Conservation (phyloP, 53 echinoderm and acorn worm species). For the Stichopus horrens region DNA sequence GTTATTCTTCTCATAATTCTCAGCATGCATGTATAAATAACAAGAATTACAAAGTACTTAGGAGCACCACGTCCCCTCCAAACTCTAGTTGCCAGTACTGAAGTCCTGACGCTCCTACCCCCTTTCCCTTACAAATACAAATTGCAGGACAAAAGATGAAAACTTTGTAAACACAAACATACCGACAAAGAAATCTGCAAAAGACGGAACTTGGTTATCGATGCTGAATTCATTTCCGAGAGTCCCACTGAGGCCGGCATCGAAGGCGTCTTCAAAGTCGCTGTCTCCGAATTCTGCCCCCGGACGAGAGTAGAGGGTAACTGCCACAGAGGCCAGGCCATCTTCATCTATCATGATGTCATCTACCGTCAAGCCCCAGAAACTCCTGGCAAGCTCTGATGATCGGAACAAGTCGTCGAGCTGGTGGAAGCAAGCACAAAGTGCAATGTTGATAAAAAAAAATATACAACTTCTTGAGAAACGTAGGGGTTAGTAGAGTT, state of each 20-base stretch:
- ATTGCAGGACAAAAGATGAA: background rate
- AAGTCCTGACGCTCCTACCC: too few relatives aligned
- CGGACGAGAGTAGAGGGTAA: constrained; percentile 51
- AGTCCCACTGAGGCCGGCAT: constrained; percentile 33
- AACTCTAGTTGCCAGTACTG: too few relatives aligned
- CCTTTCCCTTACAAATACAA: too few relatives aligned
- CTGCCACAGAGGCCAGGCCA: constrained; percentile 10
- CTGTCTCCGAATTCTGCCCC: constrained; percentile 26
- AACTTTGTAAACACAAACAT: background rate
- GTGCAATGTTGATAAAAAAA: too few relatives aligned
- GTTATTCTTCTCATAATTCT: too few relatives aligned
- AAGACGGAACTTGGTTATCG: constrained; percentile 48
- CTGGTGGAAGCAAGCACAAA: background rate
- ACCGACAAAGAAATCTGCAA: constrained; percentile 51
- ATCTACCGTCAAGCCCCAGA: constrained; percentile 28
- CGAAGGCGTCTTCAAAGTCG: constrained; percentile 53
- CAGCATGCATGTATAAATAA: too few relatives aligned
- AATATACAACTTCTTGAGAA: too few relatives aligned
- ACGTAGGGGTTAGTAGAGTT: too few relatives aligned
- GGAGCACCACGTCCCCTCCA: too few relatives aligned
- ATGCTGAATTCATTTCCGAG: constrained; percentile 50
- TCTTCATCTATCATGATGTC: background rate
- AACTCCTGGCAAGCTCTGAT: constrained; percentile 14
- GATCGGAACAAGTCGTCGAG: constrained; percentile 51
- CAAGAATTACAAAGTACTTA: too few relatives aligned